A percentile compares a stretch with the other conserved stretches of the same genome.
Evolutionary conservation across 1,140 invertebrate species (phyloP).

Genomic region (Tenebrio molitor): DNA sequence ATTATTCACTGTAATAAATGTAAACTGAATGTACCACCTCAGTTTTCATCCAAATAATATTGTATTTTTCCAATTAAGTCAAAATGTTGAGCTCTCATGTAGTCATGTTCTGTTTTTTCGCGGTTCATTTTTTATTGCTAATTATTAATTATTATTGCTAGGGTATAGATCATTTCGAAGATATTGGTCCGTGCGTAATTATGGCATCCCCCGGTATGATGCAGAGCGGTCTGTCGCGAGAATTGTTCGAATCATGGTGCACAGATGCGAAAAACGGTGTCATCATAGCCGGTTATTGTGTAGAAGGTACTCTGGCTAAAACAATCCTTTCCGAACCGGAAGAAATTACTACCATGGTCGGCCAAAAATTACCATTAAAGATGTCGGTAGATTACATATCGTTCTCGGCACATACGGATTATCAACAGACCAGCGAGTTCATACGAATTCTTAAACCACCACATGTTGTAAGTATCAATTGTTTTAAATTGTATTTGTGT

Average conservation of each 20-base stretch:
- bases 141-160: no score
- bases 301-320: constrained; percentile 98
- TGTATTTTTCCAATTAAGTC: no score
- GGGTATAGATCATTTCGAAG: constrained; percentile 99
- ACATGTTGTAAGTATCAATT: constrained; percentile 85
- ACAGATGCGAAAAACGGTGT: constrained; percentile 98
- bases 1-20: no score
- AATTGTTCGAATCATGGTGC: constrained; percentile 99
- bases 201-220: constrained; percentile 99
- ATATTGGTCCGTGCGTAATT: constrained; percentile 98
- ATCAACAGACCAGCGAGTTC: constrained; percentile 98
- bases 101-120: constrained; percentile 50
- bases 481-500: neutral
- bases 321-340: constrained; percentile 98
- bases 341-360: constrained; percentile 95
- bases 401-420: constrained; percentile 99
- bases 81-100: neutral
- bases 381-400: constrained; percentile 99
- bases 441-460: constrained; percentile 94
- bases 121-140: no score
- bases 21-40: no score
- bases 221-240: constrained; percentile 97
- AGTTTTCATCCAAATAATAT: no score
- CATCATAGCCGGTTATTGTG: constrained; percentile 98
- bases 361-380: constrained; percentile 95